These are phyloP conservation scores for Pseudorhiza aurosa DNA, from an alignment of 30 jellyfish, hydroid and myxozoan species.

Conservation along the genomic window DNA sequence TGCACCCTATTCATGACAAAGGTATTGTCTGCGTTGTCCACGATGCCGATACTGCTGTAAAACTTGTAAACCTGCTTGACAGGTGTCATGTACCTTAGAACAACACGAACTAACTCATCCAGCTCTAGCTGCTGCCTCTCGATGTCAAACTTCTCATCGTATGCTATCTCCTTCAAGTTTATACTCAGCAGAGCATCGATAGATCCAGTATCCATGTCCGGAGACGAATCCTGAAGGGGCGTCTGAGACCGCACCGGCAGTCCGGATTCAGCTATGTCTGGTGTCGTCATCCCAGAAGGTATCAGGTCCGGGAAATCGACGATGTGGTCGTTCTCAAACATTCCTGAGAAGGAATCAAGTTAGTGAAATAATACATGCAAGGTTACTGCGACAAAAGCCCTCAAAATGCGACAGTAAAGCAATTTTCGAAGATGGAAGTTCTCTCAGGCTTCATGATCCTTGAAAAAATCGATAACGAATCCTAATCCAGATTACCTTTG, in stretches of 20 bases:
- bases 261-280: conserved; percentile 81
- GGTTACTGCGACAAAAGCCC: too few relatives aligned
- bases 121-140: conserved; percentile 79
- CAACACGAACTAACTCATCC: conserved; percentile 42
- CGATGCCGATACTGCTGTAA: conserved; percentile 87
- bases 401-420: too few relatives aligned
- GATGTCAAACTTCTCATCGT: conserved; percentile 54
- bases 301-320: conserved; percentile 80
- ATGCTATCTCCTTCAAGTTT: conserved; percentile 55
- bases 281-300: conserved; percentile 93
- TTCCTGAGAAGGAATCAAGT: conserved; percentile 70
- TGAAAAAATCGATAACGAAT: too few relatives aligned
- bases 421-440: too few relatives aligned
- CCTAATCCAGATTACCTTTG: too few relatives aligned
- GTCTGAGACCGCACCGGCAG: conserved; percentile 81
- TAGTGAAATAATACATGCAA: too few relatives aligned
- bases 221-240: conserved; percentile 45
- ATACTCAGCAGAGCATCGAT: conserved; percentile 69
- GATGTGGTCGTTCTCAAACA: conserved; percentile 81
- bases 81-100: conserved; percentile 63
- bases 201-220: conserved; percentile 42
- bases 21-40: conserved; percentile 73
- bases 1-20: conserved; percentile 74
- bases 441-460: too few relatives aligned
- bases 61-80: conserved; percentile 78